Evolutionary conservation across 1,140 invertebrate species (phyloP).

Genomic region (Musca vetustissima): DNA sequence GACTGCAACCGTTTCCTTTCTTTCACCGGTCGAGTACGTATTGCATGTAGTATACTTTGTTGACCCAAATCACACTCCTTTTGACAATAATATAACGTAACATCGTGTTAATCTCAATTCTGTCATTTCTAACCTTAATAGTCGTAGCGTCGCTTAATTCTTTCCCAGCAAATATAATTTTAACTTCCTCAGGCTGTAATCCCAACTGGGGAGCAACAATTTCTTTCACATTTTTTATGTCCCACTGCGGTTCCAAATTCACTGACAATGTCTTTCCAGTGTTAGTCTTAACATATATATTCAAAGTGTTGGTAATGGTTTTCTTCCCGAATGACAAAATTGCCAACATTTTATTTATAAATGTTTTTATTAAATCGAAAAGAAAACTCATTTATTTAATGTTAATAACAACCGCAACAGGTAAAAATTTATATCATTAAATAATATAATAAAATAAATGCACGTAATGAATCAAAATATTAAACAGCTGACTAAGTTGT

Average conservation of each 20-base stretch:
- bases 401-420: background rate
- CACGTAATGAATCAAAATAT: conserved; percentile 7
- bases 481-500: too few relatives aligned
- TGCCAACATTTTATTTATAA: conserved; percentile 66
- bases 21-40: conserved; percentile 57
- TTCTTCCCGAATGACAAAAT: conserved; percentile 65
- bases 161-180: conserved; percentile 85
- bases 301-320: conserved; percentile 64
- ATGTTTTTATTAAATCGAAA: conserved; percentile 59
- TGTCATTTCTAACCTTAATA: conserved; percentile 62
- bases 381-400: conserved; percentile 62
- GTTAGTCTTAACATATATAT: conserved; percentile 73
- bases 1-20: conserved; percentile 31
- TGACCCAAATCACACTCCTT: conserved; percentile 83
- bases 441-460: too few relatives aligned
- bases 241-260: conserved; percentile 74
- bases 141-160: conserved; percentile 73
- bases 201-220: conserved; percentile 70
- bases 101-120: conserved; percentile 3
- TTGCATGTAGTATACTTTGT: conserved; percentile 77
- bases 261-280: conserved; percentile 68
- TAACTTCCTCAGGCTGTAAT: conserved; percentile 69
- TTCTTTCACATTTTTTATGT: conserved; percentile 75
- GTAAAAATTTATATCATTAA: background rate
- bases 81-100: conserved; percentile 26